These are phyloP conservation scores for Dinoponera quadriceps DNA, from an alignment of 1,140 invertebrate species.

Conservation along the genomic window DNA sequence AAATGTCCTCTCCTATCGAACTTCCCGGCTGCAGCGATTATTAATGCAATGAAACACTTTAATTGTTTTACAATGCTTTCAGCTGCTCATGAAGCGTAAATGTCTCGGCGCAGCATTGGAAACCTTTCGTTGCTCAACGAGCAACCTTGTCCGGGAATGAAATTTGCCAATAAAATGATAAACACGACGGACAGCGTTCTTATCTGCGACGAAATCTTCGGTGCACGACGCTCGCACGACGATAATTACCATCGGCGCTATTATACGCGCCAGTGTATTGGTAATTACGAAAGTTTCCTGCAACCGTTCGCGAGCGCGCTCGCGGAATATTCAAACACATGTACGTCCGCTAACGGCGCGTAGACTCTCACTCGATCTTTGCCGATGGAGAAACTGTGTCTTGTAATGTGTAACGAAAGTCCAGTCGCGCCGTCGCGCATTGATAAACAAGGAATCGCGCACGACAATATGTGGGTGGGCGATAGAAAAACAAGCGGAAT, in stretches of 20 bases:
- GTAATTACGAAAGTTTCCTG: slow-evolving; percentile 57
- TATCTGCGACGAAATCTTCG: slow-evolving; percentile 56
- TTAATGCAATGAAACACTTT: not conserved
- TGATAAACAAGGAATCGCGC: not conserved
- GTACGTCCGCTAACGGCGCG: not conserved
- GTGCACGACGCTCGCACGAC: slow-evolving; percentile 51
- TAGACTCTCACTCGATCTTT: slow-evolving; percentile 53
- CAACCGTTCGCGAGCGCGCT: slow-evolving; percentile 27
- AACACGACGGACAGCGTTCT: slow-evolving; percentile 44
- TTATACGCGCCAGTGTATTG: slow-evolving; percentile 45
- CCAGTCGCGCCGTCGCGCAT: slow-evolving; percentile 28
- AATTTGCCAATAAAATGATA: slow-evolving; percentile 58
- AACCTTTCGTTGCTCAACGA: slow-evolving; percentile 45
- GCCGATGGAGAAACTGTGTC: slow-evolving; percentile 49
- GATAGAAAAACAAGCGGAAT: not conserved
- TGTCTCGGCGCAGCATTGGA: not conserved
- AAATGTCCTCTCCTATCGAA: not conserved
- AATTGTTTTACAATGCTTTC: slow-evolving; percentile 4
- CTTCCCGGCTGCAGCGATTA: not conserved
- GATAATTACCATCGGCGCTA: slow-evolving; percentile 48
- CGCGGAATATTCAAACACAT: slow-evolving; percentile 32
- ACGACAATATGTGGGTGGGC: not conserved
- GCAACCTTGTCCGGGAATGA: slow-evolving; percentile 38
- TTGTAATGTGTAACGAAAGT: slow-evolving; percentile 47
- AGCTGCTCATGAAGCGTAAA: not conserved